phyloP scores from a whole-genome alignment of 1,140 invertebrate genomes.

The Drosophila bocki region DNA sequence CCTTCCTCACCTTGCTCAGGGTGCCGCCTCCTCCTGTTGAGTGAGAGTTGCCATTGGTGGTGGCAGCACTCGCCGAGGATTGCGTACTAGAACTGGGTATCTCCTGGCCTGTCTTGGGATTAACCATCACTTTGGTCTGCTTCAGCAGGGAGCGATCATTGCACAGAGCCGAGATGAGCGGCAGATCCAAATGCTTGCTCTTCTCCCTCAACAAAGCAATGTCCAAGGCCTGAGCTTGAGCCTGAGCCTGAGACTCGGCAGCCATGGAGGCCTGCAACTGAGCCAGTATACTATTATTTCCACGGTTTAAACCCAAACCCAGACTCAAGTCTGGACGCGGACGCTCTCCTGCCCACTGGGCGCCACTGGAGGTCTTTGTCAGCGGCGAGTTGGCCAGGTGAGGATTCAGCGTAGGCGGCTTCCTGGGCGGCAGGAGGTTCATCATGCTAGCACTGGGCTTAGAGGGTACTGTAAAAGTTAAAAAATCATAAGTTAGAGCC shows the following conservation, averaged over 20 bases:
- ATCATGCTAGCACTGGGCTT: constrained; percentile 58
- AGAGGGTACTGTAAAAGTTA: constrained; percentile 64
- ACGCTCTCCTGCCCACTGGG: constrained; percentile 80
- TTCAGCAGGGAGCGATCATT: constrained; percentile 94
- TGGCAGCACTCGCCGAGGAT: neutral
- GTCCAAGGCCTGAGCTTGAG: constrained; percentile 86
- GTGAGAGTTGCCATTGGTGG: constrained; percentile 18
- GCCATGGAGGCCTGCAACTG: constrained; percentile 77
- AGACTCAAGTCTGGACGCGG: constrained; percentile 65
- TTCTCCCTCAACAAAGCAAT: constrained; percentile 93
- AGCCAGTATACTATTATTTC: constrained; percentile 75
- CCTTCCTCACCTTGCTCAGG: constrained; percentile 87
- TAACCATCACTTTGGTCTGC: constrained; percentile 93
- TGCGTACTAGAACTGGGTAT: constrained; percentile 11
- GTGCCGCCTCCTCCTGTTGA: constrained; percentile 51
- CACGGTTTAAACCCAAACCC: constrained; percentile 46
- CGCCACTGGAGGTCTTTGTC: constrained; percentile 78
- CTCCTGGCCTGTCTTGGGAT: constrained; percentile 86
- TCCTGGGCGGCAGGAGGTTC: constrained; percentile 65
- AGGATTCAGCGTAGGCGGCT: constrained; percentile 72
- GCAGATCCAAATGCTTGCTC: constrained; percentile 94
- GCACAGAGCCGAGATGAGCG: constrained; percentile 94
- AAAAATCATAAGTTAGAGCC: neutral
- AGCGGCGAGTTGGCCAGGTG: constrained; percentile 71
- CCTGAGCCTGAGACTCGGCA: constrained; percentile 27